Evolutionary conservation across 2,113 vertebrate genomes (phyloP).

Genomic region (Ardeotis arabs): DNA sequence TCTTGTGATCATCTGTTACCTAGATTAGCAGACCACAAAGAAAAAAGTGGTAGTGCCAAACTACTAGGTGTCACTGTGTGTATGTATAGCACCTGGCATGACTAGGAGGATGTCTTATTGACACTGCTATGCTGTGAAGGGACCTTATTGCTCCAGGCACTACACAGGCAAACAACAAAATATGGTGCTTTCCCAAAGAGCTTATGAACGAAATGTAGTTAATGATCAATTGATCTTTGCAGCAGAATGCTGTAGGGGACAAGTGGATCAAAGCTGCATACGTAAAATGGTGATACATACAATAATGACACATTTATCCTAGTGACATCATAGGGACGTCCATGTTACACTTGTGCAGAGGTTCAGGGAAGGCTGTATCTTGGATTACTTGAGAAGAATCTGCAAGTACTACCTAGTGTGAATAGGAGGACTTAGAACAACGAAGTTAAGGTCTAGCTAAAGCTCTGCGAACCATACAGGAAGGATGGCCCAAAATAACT

Average conservation of each 20-base stretch:
- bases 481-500: neutral
- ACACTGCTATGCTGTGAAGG: constrained; percentile 41
- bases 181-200: constrained; percentile 12
- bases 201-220: neutral
- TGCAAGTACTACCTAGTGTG: neutral
- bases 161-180: constrained; percentile 35
- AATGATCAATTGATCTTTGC: neutral
- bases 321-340: neutral
- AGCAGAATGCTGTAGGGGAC: neutral
- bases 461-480: neutral
- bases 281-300: neutral
- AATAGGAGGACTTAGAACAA: neutral
- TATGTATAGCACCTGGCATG: constrained; percentile 44
- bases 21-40: constrained; percentile 30
- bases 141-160: constrained; percentile 50
- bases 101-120: constrained; percentile 32
- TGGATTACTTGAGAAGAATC: neutral
- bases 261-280: neutral
- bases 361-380: neutral
- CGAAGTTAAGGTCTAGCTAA: neutral
- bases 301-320: neutral
- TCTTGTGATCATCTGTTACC: constrained; percentile 34
- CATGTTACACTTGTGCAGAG: neutral
- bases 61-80: neutral
- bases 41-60: neutral